Conservation (phyloP, 2,113 vertebrate genomes). For the Megaleporinus macrocephalus region DNA sequence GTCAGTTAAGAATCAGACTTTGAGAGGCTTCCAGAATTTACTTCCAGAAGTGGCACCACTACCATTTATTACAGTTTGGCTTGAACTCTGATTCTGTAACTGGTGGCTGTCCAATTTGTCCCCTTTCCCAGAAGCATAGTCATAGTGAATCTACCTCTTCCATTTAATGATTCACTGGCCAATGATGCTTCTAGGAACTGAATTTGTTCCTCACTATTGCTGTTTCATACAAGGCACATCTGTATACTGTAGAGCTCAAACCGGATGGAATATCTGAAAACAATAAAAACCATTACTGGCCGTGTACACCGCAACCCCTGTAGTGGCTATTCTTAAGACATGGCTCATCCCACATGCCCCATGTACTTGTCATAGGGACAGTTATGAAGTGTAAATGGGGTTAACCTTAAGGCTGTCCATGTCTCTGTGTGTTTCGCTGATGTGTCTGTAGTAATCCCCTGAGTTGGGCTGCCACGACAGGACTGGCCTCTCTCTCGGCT, state of each 20-base stretch:
- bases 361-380: not conserved
- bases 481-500: conserved; percentile 56
- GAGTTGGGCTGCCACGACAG: conserved; percentile 56
- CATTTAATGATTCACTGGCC: not conserved
- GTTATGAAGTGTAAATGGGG: not conserved
- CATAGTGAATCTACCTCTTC: not conserved
- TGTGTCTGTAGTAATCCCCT: conserved; percentile 75
- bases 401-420: conserved; percentile 80
- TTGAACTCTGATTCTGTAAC: not conserved
- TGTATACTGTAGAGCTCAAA: not conserved
- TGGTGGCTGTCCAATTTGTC: not conserved
- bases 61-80: not conserved
- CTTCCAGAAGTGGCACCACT: not conserved
- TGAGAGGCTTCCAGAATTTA: not conserved
- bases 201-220: not conserved
- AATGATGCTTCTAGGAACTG: not conserved
- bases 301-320: not conserved
- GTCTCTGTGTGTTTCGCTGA: conserved; percentile 62
- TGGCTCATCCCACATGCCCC: not conserved
- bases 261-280: not conserved
- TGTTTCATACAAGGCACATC: conserved; percentile 2
- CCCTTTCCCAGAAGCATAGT: conserved; percentile 8
- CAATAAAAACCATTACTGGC: not conserved
- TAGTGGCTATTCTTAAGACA: not conserved
- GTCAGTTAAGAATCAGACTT: not conserved